Percentiles rank a stretch among this genome's conserved stretches.
Evolutionary conservation across 2,888 invertebrate genomes (phyloP).

Genomic region (Eubasilissa splendida): DNA sequence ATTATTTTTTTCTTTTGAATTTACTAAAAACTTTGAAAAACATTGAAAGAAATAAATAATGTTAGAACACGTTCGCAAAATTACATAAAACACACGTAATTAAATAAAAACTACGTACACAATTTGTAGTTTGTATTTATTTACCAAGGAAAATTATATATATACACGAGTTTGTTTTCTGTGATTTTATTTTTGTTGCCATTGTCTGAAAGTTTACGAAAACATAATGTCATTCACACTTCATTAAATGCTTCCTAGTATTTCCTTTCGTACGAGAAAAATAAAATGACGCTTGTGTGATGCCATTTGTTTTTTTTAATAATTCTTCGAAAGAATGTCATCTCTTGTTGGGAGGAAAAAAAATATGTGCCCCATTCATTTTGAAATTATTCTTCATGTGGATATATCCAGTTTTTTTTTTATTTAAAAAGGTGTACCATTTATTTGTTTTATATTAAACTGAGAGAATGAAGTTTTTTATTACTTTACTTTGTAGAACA

Average conservation of each 20-base stretch:
- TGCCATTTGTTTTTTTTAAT: conserved; percentile 5
- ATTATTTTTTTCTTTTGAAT: no score
- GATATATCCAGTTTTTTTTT: no score
- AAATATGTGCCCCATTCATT: neutral
- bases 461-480: no score
- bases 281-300: neutral
- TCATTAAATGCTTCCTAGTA: conserved; percentile 20
- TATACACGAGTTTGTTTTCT: conserved; percentile 1
- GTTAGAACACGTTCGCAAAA: neutral
- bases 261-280: neutral
- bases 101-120: neutral
- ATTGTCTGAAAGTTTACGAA: conserved; percentile 13
- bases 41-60: no score
- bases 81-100: neutral
- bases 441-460: no score
- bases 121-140: conserved; percentile 14
- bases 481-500: no score
- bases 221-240: conserved; percentile 21
- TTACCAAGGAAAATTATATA: conserved; percentile 4
- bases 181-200: conserved; percentile 4
- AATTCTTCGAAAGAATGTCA: conserved; percentile 2
- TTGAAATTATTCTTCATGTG: no score
- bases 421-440: no score
- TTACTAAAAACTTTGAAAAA: no score
- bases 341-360: neutral